Evolutionary conservation across 1,140 invertebrate species (phyloP).

Genomic region (Drosophila kanapiae): DNA sequence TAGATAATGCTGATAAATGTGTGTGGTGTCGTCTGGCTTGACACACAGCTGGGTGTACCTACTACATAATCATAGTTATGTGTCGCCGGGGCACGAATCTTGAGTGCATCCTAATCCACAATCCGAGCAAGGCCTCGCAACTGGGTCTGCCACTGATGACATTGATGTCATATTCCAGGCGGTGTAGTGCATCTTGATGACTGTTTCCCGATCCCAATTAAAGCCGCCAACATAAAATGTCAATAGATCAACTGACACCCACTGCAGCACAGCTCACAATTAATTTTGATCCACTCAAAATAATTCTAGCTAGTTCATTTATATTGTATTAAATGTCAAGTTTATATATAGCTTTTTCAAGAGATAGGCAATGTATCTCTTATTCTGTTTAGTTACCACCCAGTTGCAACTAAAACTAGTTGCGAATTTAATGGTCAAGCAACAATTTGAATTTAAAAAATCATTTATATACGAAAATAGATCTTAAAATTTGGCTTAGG

Average conservation of each 20-base stretch:
- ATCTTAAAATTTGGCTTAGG: too few species aligned
- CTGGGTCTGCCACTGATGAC: constrained; percentile 17
- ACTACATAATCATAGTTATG: constrained; percentile 30
- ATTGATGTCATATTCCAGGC: constrained; percentile 28
- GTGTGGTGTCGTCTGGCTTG: constrained; percentile 41
- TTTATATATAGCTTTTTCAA: too few species aligned
- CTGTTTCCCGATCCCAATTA: constrained; percentile 61
- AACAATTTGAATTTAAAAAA: too few species aligned
- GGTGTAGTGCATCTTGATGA: constrained; percentile 37
- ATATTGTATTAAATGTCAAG: not conserved
- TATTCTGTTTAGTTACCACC: too few species aligned
- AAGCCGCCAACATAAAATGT: constrained; percentile 61
- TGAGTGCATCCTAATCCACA: constrained; percentile 39
- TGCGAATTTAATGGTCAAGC: too few species aligned
- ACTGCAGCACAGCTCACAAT: constrained; percentile 42
- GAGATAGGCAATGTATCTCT: too few species aligned
- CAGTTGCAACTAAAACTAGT: too few species aligned
- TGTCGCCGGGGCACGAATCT: constrained; percentile 3
- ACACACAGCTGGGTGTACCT: constrained; percentile 60
- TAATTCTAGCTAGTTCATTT: too few species aligned
- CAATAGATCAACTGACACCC: constrained; percentile 74
- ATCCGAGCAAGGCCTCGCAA: constrained; percentile 17
- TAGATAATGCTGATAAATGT: constrained; percentile 85
- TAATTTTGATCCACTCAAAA: constrained; percentile 31
- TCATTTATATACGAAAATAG: too few species aligned